A percentile compares a stretch with the other conserved stretches of the same genome.
These are phyloP conservation scores for Hedychridium roseum DNA, from an alignment of 2,888 invertebrate genomes.

Conservation along the genomic window DNA sequence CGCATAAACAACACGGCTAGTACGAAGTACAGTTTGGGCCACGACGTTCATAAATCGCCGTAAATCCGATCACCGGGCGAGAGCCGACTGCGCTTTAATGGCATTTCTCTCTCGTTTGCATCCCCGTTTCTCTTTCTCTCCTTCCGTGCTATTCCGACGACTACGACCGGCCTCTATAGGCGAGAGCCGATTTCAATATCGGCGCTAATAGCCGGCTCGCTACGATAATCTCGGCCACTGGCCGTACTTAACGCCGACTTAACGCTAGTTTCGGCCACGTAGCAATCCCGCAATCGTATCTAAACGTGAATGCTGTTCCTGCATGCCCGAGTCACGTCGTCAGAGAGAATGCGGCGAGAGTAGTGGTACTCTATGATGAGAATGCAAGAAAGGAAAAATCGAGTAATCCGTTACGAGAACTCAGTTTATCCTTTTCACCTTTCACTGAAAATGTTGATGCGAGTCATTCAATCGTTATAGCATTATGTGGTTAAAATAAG, in stretches of 20 bases:
- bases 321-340: too few species aligned
- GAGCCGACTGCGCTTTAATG: slow-evolving; percentile 13
- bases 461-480: too few species aligned
- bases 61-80: slow-evolving; percentile 17
- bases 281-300: slow-evolving; percentile 33
- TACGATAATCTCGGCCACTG: slow-evolving; percentile 48
- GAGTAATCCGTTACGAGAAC: too few species aligned
- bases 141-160: background rate
- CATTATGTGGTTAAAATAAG: too few species aligned
- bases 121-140: background rate
- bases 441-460: too few species aligned
- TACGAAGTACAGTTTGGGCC: slow-evolving; percentile 7
- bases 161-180: slow-evolving; percentile 8
- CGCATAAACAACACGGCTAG: slow-evolving; percentile 1
- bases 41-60: slow-evolving; percentile 23
- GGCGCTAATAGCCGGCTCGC: slow-evolving; percentile 34
- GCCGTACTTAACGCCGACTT: slow-evolving; percentile 53
- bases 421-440: too few species aligned
- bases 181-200: slow-evolving; percentile 35
- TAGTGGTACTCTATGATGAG: too few species aligned
- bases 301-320: too few species aligned
- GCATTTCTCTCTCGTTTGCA: background rate
- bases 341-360: too few species aligned
- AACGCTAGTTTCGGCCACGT: slow-evolving; percentile 44
- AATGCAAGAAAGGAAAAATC: too few species aligned